Conservation (phyloP, 2,888 invertebrate genomes). For the Andrena minutula region DNA sequence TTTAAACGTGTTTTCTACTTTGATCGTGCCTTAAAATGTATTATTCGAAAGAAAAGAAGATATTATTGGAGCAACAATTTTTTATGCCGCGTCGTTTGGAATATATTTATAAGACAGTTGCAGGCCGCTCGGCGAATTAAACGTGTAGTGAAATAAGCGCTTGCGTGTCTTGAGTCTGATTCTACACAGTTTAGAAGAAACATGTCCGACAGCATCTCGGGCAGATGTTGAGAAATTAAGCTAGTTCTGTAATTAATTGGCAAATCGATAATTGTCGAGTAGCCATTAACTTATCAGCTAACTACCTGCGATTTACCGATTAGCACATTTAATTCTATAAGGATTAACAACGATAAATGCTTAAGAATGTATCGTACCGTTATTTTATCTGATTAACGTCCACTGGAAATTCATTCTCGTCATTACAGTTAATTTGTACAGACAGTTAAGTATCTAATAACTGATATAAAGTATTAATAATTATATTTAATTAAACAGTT, state of each 20-base stretch:
- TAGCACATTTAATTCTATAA: conserved; percentile 32
- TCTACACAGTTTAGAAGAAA: not conserved
- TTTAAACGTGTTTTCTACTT: conserved; percentile 6
- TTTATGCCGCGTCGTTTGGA: not conserved
- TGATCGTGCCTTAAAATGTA: conserved; percentile 4
- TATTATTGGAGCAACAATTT: not conserved
- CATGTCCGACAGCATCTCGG: not conserved
- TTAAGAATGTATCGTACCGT: conserved; percentile 40
- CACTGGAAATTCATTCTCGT: conserved; percentile 10
- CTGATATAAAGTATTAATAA: conserved; percentile 31
- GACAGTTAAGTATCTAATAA: conserved; percentile 26
- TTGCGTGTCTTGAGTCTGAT: conserved; percentile 19
- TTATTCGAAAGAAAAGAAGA: not conserved
- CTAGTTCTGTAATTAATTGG: conserved; percentile 12
- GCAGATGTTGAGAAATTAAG: not conserved
- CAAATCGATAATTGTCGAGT: conserved; percentile 6
- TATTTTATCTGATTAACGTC: conserved; percentile 37
- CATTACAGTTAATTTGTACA: conserved; percentile 36
- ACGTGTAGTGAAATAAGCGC: conserved; percentile 7
- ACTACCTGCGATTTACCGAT: conserved; percentile 18
- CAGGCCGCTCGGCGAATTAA: not conserved
- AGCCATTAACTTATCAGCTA: conserved; percentile 15
- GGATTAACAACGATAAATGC: conserved; percentile 33
- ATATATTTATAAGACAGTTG: not conserved
- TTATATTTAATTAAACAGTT: conserved; percentile 27